These are phyloP conservation scores for Arenaria interpres DNA, from an alignment of 2,113 vertebrate species.

Conservation along the genomic window DNA sequence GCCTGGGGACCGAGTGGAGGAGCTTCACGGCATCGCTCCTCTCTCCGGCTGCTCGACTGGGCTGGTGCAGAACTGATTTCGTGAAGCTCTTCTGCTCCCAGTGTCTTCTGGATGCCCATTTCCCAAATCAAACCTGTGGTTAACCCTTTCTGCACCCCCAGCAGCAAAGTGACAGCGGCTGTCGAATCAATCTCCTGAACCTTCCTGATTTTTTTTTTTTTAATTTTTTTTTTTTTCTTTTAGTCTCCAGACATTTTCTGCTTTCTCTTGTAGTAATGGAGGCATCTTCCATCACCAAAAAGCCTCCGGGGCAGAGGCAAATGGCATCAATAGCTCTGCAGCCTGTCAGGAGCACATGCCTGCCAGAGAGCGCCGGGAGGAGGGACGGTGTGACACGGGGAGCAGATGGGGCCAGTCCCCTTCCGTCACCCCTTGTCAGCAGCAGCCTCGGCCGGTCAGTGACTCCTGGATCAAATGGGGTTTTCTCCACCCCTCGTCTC, in stretches of 20 bases:
- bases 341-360: not conserved
- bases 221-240: too few relatives aligned
- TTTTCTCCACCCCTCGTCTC: not conserved
- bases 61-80: not conserved
- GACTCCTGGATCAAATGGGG: not conserved
- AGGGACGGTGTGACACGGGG: not conserved
- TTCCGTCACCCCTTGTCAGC: not conserved
- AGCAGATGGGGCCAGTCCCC: not conserved
- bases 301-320: not conserved
- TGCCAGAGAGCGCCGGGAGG: not conserved
- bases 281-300: not conserved
- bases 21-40: fast-evolving
- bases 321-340: not conserved
- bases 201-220: too few relatives aligned
- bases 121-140: not conserved
- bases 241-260: not conserved
- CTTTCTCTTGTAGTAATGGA: not conserved
- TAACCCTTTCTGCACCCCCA: not conserved
- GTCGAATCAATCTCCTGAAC: not conserved
- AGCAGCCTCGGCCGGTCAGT: fast-evolving
- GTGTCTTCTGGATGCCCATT: not conserved
- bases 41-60: fast-evolving
- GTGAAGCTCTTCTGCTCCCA: not conserved
- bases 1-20: fast-evolving
- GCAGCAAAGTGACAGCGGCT: fast-evolving